Evolutionary conservation across 1,140 invertebrate genomes (phyloP).

Genomic region (Mylabris phalerata): DNA sequence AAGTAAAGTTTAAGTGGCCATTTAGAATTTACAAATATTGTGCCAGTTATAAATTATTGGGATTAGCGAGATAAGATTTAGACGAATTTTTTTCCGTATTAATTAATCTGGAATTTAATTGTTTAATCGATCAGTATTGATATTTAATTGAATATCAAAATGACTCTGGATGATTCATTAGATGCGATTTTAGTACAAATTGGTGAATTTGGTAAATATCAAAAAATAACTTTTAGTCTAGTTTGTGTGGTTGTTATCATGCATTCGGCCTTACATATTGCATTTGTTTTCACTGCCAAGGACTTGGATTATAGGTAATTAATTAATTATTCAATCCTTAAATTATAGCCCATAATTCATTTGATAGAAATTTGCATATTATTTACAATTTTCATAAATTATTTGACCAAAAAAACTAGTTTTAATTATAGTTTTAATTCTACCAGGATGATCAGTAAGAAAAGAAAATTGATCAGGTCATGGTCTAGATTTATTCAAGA

Average conservation of each 20-base stretch:
- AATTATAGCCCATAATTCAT: background rate
- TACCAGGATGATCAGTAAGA: no score
- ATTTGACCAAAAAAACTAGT: background rate
- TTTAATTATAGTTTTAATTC: background rate
- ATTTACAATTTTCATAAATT: background rate
- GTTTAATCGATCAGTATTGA: no score
- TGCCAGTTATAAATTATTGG: no score
- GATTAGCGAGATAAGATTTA: background rate
- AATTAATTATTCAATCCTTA: background rate
- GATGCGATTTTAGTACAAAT: constrained; percentile 40
- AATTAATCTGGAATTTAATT: no score
- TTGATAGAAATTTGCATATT: background rate
- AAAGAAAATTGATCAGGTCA: no score
- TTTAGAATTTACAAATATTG: background rate
- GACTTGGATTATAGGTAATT: constrained; percentile 47
- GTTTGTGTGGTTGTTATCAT: constrained; percentile 51
- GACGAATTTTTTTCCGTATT: background rate
- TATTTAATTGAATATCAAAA: constrained; percentile 6
- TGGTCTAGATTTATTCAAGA: no score
- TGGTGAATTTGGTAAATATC: constrained; percentile 49
- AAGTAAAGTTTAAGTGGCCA: no score
- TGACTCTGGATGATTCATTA: constrained; percentile 29
- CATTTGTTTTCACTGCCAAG: constrained; percentile 57
- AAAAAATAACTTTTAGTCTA: constrained; percentile 44
- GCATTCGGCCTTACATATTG: constrained; percentile 51